Percentiles rank a stretch among this genome's conserved stretches.
Evolutionary conservation across 2,113 vertebrate genomes (phyloP).

Genomic region (Sterrhoptilus dennistouni): DNA sequence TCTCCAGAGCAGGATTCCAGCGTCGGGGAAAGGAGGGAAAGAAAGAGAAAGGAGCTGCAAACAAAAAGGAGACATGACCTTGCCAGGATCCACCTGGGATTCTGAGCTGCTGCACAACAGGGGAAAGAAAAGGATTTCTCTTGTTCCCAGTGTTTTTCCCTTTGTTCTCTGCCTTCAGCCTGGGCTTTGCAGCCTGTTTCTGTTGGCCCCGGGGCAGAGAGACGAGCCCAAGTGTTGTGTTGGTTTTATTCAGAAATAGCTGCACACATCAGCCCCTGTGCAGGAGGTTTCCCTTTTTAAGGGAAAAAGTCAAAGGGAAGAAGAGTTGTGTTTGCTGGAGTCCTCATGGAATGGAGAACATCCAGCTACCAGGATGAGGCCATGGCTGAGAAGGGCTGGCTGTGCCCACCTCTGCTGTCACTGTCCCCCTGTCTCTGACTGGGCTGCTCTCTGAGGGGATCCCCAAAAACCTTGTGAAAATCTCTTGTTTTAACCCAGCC

Average conservation of each 20-base stretch:
- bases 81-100: background rate
- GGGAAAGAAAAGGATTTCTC: background rate
- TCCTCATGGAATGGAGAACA: rapidly evolving
- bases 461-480: background rate
- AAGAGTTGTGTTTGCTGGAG: background rate
- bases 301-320: background rate
- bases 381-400: background rate
- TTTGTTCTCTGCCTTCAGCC: background rate
- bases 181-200: background rate
- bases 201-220: background rate
- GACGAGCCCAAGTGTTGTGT: background rate
- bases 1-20: background rate
- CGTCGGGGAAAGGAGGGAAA: background rate
- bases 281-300: background rate
- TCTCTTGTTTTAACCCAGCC: background rate
- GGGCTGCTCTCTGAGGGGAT: background rate
- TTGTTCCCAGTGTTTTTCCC: background rate
- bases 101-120: rapidly evolving
- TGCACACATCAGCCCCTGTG: background rate
- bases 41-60: background rate
- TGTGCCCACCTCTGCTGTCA: background rate
- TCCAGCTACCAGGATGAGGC: background rate
- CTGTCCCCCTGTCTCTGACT: rapidly evolving
- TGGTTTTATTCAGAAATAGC: background rate
- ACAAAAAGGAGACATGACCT: background rate